phyloP scores from a whole-genome alignment of 2,113 vertebrate species.

The Tautogolabrus adspersus region DNA sequence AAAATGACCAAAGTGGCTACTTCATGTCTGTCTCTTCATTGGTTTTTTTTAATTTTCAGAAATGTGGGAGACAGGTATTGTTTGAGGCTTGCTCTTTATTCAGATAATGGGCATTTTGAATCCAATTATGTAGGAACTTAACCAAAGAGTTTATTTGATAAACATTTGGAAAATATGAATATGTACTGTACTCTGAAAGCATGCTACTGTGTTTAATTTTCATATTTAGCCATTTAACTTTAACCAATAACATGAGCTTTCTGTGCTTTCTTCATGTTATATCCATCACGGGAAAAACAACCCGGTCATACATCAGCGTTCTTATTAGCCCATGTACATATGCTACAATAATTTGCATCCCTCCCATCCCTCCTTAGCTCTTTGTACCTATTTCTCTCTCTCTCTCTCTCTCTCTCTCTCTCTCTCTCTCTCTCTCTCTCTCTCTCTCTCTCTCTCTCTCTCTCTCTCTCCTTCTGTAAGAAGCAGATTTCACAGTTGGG shows the following conservation, averaged over 20 bases:
- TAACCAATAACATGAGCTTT: background rate
- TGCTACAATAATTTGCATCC: constrained; percentile 21
- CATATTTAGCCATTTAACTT: background rate
- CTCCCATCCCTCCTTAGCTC: background rate
- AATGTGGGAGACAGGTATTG: constrained; percentile 2
- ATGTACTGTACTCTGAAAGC: background rate
- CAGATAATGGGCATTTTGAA: background rate
- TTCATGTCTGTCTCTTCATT: constrained; percentile 17
- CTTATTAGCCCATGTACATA: background rate
- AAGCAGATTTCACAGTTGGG: constrained; percentile 70
- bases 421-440: background rate
- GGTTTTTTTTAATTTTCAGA: constrained; percentile 6
- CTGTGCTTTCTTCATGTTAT: too few relatives aligned
- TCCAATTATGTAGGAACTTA: background rate
- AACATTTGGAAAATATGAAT: background rate
- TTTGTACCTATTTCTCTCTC: background rate
- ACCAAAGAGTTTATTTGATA: background rate
- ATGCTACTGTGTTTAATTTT: too few relatives aligned
- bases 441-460: constrained; percentile 25
- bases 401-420: background rate
- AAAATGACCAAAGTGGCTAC: constrained; percentile 18
- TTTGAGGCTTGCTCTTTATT: constrained; percentile 26
- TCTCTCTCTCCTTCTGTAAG: constrained; percentile 25
- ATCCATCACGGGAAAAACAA: background rate
- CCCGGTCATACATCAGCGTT: constrained; percentile 2